Conservation (phyloP, 2,888 invertebrate species). For the Vesta saturnalis region DNA sequence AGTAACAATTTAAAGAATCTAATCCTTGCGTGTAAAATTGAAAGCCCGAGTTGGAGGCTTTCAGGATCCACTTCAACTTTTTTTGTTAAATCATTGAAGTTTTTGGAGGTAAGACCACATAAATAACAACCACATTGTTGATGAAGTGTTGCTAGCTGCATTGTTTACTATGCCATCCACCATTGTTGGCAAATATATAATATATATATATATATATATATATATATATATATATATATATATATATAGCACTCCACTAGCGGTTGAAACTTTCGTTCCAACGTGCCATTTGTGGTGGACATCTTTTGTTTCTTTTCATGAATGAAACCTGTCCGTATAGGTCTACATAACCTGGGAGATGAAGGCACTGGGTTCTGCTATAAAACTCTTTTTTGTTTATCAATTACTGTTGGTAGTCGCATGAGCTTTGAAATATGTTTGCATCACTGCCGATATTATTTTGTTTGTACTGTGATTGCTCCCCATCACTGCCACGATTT, state of each 20-base stretch:
- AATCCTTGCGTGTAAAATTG: conserved; percentile 49
- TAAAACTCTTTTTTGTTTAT: too few species aligned
- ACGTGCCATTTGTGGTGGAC: too few species aligned
- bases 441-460: conserved; percentile 44
- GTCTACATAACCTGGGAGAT: too few species aligned
- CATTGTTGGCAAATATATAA: conserved; percentile 49
- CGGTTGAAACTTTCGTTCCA: too few species aligned
- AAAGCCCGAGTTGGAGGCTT: conserved; percentile 47
- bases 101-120: conserved; percentile 34
- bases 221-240: too few species aligned
- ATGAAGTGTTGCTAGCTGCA: conserved; percentile 34
- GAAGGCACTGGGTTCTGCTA: too few species aligned
- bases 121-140: too few species aligned
- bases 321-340: too few species aligned
- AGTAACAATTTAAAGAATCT: conserved; percentile 49
- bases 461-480: too few species aligned
- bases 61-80: conserved; percentile 26
- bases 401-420: conserved; percentile 17
- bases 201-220: too few species aligned
- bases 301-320: too few species aligned
- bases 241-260: conserved; percentile 33
- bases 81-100: conserved; percentile 15
- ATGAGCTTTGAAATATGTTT: conserved; percentile 38
- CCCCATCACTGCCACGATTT: too few species aligned
- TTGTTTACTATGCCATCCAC: conserved; percentile 36